A percentile compares a stretch with the other conserved stretches of the same genome.
These are phyloP conservation scores for Andinoacara biseriatus DNA, from an alignment of 2,113 vertebrate genomes.

Conservation along the genomic window DNA sequence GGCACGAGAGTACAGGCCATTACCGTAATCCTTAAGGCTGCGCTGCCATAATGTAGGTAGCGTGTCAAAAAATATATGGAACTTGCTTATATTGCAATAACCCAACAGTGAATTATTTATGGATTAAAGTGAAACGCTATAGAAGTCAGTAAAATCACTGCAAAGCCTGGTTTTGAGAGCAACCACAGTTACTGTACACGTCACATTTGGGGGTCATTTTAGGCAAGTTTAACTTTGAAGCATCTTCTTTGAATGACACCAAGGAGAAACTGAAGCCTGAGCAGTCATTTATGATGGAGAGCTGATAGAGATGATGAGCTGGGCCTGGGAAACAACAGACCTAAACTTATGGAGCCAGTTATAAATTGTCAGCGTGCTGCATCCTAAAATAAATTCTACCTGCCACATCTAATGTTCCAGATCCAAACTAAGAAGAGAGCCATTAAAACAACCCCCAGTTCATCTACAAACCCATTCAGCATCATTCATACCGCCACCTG, in stretches of 20 bases:
- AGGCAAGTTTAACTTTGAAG: neutral
- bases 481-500: constrained; percentile 8
- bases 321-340: neutral
- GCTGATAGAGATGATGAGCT: neutral
- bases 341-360: neutral
- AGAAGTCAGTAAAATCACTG: neutral
- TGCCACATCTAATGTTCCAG: neutral
- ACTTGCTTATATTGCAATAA: neutral
- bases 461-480: neutral
- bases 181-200: neutral
- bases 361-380: neutral
- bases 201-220: neutral
- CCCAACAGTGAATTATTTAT: neutral
- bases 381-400: too few relatives aligned
- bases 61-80: neutral
- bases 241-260: neutral
- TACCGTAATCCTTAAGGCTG: neutral
- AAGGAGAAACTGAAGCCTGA: neutral
- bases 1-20: neutral
- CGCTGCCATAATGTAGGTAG: neutral
- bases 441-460: neutral
- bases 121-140: neutral
- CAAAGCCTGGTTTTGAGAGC: neutral
- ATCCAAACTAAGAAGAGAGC: neutral
- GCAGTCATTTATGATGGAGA: neutral